Evolutionary conservation across 2,797 vertebrate genomes (phyloP).

Genomic region (Epinephelus awoara): DNA sequence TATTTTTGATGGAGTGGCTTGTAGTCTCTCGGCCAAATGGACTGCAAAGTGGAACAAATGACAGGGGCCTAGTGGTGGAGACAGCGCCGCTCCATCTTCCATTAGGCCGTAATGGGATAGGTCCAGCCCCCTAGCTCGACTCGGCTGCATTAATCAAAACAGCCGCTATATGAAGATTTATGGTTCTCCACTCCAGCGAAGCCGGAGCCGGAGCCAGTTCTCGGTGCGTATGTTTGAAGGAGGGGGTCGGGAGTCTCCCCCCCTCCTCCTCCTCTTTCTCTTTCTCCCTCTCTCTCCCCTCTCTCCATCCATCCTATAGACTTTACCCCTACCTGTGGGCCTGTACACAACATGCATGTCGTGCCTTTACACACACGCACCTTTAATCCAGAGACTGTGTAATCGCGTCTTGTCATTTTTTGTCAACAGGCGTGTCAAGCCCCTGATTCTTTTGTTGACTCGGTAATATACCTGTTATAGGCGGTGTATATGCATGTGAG

Average conservation of each 20-base stretch:
- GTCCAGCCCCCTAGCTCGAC: conserved; percentile 95
- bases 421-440: conserved; percentile 73
- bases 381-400: conserved; percentile 78
- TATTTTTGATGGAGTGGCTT: conserved; percentile 97
- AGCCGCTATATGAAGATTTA: conserved; percentile 99
- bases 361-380: conserved; percentile 59
- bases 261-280: conserved; percentile 21
- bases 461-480: conserved; percentile 57
- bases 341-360: conserved; percentile 63
- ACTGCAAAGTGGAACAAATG: conserved; percentile 99
- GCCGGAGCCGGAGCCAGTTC: conserved; percentile 86
- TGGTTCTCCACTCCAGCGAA: conserved; percentile 92
- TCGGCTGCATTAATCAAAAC: conserved; percentile 96
- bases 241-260: conserved; percentile 75
- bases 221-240: conserved; percentile 82
- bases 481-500: conserved; percentile 66
- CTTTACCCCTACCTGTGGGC: conserved; percentile 77
- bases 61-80: conserved; percentile 96
- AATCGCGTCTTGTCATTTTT: conserved; percentile 80
- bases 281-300: conserved; percentile 39
- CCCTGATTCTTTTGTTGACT: conserved; percentile 59
- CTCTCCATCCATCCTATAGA: conserved; percentile 72
- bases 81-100: conserved; percentile 98
- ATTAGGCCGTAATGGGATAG: conserved; percentile 98
- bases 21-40: conserved; percentile 96